Evolutionary conservation across 23 tunicate species (phyloP), one percentile per base, ranked within the genome.

Genomic region (Phallusia fumigata): DNA sequence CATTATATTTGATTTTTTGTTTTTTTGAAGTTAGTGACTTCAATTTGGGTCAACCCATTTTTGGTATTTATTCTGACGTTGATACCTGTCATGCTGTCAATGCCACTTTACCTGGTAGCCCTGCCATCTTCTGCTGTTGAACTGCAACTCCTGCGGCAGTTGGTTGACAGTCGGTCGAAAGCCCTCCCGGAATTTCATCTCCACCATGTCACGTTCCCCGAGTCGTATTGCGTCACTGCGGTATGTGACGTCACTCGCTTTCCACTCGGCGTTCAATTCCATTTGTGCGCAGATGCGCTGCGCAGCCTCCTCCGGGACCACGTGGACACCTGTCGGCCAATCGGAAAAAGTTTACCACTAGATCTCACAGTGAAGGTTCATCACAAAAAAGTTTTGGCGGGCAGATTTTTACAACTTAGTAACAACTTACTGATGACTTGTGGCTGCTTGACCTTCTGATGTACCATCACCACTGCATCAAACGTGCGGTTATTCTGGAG

Each of bases 91-190:
- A n/a, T n/a, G n/a, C n/a, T n/a, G 5, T 10, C 47, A 40, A 10
- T 40, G 47, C 8, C 81, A n/a, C 32, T 34, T 52, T 73, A 92
- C 97, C 87, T 92, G 90, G 72, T 83, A 84, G 12, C 97, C 97
- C 75, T 92, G 97, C 97, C 97, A 92, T 76, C 91, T 80, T 65
- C 90, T 92, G 79, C 92, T 88, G 75, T 92, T 84, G 50, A 92
- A 92, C 76, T 75, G 77, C 15, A 92, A 76, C 30, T 84, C 82
- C 26, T 88, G 88, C n/a, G 81, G 74, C 80, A 92, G 87, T 65
- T 92, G 97, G 64, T 92, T 92, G 8, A 84, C 74, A 0, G 91
- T 87, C 24, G 80, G 91, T 74, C 87, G 80, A 5, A 87, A 26
- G 3, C 81, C 88, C 11, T 85, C 91, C 76, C 77, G 74, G 83